Evolutionary conservation across 2,113 vertebrate genomes (phyloP).

Genomic region (Microcebus tavaratra): DNA sequence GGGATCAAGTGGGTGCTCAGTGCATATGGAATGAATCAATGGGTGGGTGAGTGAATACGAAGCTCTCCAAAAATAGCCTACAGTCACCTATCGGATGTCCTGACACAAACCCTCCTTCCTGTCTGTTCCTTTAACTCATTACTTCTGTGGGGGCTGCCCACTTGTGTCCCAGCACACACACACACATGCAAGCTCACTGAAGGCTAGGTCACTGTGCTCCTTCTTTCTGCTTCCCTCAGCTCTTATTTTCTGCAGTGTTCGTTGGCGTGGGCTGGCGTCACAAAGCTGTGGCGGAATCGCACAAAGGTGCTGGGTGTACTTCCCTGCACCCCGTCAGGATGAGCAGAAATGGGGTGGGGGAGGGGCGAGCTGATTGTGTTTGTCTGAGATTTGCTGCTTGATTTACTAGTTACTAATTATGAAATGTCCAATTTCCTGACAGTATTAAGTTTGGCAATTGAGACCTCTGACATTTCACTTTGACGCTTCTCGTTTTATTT

Average conservation of each 20-base stretch:
- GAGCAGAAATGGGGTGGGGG: background rate
- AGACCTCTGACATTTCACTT: too few relatives aligned
- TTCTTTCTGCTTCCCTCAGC: background rate
- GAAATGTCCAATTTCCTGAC: too few relatives aligned
- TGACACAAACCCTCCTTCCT: background rate
- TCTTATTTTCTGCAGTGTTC: background rate
- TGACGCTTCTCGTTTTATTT: too few relatives aligned
- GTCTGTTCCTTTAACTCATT: background rate
- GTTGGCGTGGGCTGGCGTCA: accelerated
- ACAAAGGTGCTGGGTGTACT: too few relatives aligned
- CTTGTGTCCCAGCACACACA: background rate
- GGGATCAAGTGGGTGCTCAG: background rate
- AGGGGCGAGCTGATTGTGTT: accelerated
- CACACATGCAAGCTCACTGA: background rate
- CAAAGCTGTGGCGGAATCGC: background rate
- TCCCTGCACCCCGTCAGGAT: background rate
- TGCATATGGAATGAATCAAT: background rate
- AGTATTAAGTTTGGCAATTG: too few relatives aligned
- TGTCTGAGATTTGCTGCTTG: background rate
- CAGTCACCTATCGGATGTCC: background rate
- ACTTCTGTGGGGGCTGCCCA: background rate
- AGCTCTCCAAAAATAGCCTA: background rate
- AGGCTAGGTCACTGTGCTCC: background rate
- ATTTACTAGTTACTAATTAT: too few relatives aligned
- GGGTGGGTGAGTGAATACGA: background rate